These are phyloP conservation scores for Mercenaria mercenaria DNA, from an alignment of 1,140 invertebrate species.

Conservation along the genomic window DNA sequence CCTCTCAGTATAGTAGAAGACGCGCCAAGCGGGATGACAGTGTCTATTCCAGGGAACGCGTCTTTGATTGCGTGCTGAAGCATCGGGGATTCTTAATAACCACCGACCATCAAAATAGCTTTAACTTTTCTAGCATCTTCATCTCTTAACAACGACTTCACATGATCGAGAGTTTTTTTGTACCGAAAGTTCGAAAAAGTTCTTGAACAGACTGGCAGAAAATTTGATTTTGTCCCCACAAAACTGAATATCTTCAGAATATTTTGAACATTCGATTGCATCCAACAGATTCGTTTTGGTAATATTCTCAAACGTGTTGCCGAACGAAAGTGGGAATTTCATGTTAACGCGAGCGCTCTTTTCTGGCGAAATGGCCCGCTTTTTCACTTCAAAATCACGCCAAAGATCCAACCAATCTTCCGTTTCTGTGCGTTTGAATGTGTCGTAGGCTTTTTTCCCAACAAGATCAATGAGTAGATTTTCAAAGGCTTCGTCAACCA, in stretches of 20 bases:
- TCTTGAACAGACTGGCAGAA: neutral
- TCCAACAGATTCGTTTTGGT: neutral
- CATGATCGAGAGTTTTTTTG: neutral
- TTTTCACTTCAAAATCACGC: no score
- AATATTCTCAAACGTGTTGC: neutral
- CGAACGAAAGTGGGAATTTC: neutral
- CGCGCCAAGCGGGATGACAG: neutral
- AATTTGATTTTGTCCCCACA: neutral
- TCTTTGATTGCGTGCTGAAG: neutral
- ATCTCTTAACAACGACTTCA: neutral
- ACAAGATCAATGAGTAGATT: neutral
- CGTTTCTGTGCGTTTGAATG: neutral
- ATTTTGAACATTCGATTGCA: neutral
- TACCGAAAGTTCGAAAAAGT: neutral
- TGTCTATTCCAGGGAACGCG: neutral
- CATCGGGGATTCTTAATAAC: constrained; percentile 18
- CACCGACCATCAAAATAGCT: constrained; percentile 36
- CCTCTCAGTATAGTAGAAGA: no score
- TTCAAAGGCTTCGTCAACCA: constrained; percentile 30
- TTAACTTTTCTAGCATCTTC: neutral
- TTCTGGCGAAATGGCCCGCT: neutral
- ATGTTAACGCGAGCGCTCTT: neutral
- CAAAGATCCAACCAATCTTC: neutral
- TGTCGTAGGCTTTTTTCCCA: neutral
- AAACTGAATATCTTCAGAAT: neutral